phyloP scores from a whole-genome alignment of 2,113 vertebrate species.

The Planiliza haematocheilus region DNA sequence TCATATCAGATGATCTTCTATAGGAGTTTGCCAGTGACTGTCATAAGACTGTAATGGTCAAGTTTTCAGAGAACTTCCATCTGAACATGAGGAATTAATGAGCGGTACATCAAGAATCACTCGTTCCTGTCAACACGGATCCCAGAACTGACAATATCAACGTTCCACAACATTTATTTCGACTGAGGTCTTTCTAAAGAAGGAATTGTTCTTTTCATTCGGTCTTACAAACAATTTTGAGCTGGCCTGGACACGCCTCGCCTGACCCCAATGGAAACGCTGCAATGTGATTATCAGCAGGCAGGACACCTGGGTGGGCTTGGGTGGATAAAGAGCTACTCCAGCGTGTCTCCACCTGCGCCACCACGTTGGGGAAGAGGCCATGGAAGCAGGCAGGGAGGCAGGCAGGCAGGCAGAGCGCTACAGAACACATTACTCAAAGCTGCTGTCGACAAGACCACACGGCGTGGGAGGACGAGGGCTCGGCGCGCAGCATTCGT shows the following conservation, averaged over 20 bases:
- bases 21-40: neutral
- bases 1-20: neutral
- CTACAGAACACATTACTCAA: conserved; percentile 73
- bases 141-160: neutral
- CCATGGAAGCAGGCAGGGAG: conserved; percentile 28
- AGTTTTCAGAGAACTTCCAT: neutral
- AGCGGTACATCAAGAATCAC: too few relatives aligned
- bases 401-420: conserved; percentile 17
- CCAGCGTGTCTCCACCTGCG: conserved; percentile 77
- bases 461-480: conserved; percentile 43
- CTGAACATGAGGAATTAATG: too few relatives aligned
- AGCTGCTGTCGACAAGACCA: conserved; percentile 60
- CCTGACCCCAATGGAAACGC: conserved; percentile 55
- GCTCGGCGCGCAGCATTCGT: neutral
- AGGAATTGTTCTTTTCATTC: conserved; percentile 44
- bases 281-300: conserved; percentile 38
- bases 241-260: conserved; percentile 68
- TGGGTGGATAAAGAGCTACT: conserved; percentile 45
- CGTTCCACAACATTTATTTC: conserved; percentile 28
- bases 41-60: neutral
- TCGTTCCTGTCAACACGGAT: too few relatives aligned
- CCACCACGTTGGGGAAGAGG: conserved; percentile 49
- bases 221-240: conserved; percentile 31
- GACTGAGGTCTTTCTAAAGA: conserved; percentile 27
- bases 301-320: conserved; percentile 77